Evolutionary conservation across 2,113 vertebrate species (phyloP).

Genomic region (Origma solitaria): DNA sequence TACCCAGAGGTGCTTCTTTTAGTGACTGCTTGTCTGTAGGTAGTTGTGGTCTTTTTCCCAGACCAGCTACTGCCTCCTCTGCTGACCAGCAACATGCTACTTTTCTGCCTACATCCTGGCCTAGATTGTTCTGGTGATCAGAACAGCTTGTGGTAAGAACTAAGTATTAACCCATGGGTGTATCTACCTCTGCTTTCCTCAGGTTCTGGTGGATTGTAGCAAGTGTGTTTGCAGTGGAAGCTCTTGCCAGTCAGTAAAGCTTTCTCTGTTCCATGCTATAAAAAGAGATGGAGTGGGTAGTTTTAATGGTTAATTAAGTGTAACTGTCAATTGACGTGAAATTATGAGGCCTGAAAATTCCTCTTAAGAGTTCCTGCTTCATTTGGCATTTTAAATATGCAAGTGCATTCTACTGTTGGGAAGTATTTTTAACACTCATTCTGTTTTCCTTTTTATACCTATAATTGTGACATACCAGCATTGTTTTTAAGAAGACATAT

Average conservation of each 20-base stretch:
- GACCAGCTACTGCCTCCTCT: not conserved
- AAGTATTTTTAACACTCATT: not conserved
- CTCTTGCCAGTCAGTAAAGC: not conserved
- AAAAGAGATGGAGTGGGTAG: not conserved
- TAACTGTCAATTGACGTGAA: not conserved
- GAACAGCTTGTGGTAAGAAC: not conserved
- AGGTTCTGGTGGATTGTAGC: not conserved
- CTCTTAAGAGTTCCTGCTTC: not conserved
- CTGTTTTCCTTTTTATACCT: not conserved
- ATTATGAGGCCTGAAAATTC: not conserved
- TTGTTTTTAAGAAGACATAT: not conserved
- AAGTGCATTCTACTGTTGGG: not conserved
- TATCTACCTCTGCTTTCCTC: not conserved
- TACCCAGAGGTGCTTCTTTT: not conserved
- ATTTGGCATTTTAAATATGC: not conserved
- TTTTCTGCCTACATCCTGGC: not conserved
- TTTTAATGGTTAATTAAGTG: not conserved
- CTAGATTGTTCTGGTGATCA: not conserved
- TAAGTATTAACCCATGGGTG: not conserved
- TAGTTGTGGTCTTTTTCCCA: not conserved
- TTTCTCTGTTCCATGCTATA: not conserved
- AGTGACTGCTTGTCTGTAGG: not conserved
- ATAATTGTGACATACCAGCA: not conserved
- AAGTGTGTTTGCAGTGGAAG: not conserved
- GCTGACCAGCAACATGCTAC: not conserved